A percentile compares a stretch with the other conserved stretches of the same genome.
These are phyloP conservation scores for Tipula vernalis DNA, from an alignment of 2,888 invertebrate genomes.

Conservation along the genomic window DNA sequence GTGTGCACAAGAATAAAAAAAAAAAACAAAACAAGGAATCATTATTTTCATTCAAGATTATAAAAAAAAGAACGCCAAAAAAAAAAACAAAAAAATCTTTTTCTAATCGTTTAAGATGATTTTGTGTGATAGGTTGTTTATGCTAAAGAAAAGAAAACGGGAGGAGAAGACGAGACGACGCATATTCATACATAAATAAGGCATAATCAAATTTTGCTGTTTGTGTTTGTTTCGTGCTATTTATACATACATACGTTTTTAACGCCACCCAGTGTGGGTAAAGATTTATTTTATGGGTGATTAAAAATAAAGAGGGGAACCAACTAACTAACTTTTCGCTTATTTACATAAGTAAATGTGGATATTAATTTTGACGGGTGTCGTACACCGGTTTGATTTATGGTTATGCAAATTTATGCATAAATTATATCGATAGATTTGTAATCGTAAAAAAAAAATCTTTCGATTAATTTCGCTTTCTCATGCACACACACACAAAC, in stretches of 20 bases:
- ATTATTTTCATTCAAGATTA: constrained; percentile 1
- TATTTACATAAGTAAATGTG: neutral
- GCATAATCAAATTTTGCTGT: neutral
- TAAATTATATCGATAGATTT: neutral
- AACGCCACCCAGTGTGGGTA: neutral
- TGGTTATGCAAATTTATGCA: neutral
- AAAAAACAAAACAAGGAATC: neutral
- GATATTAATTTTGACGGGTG: neutral
- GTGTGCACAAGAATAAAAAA: neutral
- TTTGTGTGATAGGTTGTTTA: neutral
- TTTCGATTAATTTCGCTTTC: neutral
- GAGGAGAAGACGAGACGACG: neutral
- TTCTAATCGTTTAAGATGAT: neutral
- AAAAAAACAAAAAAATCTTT: neutral
- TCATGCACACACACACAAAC: neutral
- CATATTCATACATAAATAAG: neutral
- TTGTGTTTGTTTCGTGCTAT: neutral
- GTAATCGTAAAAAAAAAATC: neutral
- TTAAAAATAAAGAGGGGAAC: neutral
- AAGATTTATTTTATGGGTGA: neutral
- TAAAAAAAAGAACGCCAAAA: neutral
- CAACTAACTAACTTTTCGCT: neutral
- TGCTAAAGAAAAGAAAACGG: neutral
- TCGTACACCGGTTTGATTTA: neutral
- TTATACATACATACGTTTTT: neutral